A percentile compares a stretch with the other conserved stretches of the same genome.
These are phyloP conservation scores for Heliothis peltigera DNA, from an alignment of 2,888 invertebrate species.

Conservation along the genomic window DNA sequence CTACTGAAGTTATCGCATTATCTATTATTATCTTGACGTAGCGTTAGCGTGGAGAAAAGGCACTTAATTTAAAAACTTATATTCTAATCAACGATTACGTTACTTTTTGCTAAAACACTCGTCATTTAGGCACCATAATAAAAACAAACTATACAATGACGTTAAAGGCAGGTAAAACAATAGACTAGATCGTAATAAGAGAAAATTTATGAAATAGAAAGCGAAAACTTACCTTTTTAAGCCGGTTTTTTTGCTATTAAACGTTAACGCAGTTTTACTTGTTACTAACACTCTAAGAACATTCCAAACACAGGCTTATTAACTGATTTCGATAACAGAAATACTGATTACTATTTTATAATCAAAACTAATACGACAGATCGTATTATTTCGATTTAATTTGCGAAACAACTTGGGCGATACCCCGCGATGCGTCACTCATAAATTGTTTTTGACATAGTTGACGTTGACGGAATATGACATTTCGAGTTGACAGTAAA, in stretches of 20 bases:
- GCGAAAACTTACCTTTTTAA: slow-evolving; percentile 57
- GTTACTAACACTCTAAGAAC: slow-evolving; percentile 31
- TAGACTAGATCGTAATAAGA: slow-evolving; percentile 8
- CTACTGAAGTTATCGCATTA: slow-evolving; percentile 32
- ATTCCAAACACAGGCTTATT: slow-evolving; percentile 44
- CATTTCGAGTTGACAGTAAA: not conserved
- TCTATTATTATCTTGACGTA: slow-evolving; percentile 58
- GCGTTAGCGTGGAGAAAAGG: slow-evolving; percentile 4
- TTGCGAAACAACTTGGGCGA: slow-evolving; percentile 58
- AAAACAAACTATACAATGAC: slow-evolving; percentile 7
- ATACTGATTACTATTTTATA: slow-evolving; percentile 16
- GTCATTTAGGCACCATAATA: not conserved
- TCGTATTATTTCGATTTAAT: slow-evolving; percentile 46
- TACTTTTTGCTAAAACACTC: slow-evolving; percentile 12
- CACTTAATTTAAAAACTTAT: slow-evolving; percentile 2
- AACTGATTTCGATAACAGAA: not conserved
- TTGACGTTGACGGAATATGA: slow-evolving; percentile 45
- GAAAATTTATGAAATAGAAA: slow-evolving; percentile 52
- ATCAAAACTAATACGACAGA: slow-evolving; percentile 24
- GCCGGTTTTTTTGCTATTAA: slow-evolving; percentile 63
- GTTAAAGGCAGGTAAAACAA: slow-evolving; percentile 1
- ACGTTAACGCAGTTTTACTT: slow-evolving; percentile 40
- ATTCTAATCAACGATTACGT: slow-evolving; percentile 6
- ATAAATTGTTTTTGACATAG: slow-evolving; percentile 41
- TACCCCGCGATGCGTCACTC: slow-evolving; percentile 69